Conservation (phyloP, 2,113 vertebrate species). For the Polyodon spathula region DNA sequence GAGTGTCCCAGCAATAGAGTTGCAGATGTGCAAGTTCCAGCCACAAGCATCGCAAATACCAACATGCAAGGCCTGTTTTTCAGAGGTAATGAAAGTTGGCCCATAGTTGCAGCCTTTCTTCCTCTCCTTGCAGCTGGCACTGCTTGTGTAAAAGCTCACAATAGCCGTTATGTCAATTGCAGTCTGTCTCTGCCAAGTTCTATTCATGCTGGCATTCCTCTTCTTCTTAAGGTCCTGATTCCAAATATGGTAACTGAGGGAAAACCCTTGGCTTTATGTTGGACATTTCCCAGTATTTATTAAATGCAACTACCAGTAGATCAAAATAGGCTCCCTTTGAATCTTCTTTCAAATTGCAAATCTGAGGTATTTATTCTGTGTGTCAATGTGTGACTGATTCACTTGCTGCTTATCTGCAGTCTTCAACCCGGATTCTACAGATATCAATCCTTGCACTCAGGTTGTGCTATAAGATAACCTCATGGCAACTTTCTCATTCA, state of each 20-base stretch:
- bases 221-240: background rate
- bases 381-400: background rate
- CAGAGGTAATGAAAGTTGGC: too few species aligned
- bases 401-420: background rate
- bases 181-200: too few species aligned
- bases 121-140: too few species aligned
- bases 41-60: too few species aligned
- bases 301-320: background rate
- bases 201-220: background rate
- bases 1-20: too few species aligned
- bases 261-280: background rate
- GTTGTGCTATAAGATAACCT: background rate
- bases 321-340: background rate
- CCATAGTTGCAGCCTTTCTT: too few species aligned
- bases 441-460: background rate
- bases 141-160: too few species aligned
- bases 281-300: background rate
- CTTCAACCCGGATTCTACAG: background rate
- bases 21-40: too few species aligned
- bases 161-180: too few species aligned
- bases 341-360: background rate
- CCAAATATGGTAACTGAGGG: background rate
- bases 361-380: background rate
- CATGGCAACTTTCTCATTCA: too few species aligned
- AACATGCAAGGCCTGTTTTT: too few species aligned